A percentile compares a stretch with the other conserved stretches of the same genome.
Evolutionary conservation across 2,888 invertebrate species (phyloP).

Genomic region (Sialis lutaria): DNA sequence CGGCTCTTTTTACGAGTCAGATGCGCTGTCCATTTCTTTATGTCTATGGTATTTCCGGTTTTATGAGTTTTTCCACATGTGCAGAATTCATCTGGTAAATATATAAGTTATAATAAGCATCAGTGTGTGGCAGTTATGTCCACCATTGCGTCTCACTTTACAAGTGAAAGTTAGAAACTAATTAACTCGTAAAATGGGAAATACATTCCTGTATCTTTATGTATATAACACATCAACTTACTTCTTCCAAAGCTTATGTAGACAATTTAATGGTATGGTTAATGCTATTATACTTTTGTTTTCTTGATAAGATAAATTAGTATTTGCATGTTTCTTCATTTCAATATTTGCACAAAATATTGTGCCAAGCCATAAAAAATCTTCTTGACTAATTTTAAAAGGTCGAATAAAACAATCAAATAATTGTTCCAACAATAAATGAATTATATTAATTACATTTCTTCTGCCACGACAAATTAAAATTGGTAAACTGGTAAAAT

Average conservation of each 20-base stretch:
- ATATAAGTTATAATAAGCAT: no score
- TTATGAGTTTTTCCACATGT: no score
- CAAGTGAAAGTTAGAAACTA: no score
- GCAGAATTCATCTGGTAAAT: no score
- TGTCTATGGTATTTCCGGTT: no score
- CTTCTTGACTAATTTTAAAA: conserved; percentile 21
- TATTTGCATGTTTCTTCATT: background rate
- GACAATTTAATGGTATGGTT: conserved; percentile 2
- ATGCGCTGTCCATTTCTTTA: no score
- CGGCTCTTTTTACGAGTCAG: no score
- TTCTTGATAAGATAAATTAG: conserved; percentile 2
- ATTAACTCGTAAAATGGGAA: no score
- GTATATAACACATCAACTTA: conserved; percentile 3
- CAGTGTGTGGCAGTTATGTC: no score
- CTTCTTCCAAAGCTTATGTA: conserved; percentile 8
- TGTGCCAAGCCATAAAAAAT: conserved; percentile 9
- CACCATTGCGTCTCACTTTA: no score
- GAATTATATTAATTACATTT: conserved; percentile 23
- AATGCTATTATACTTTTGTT: conserved; percentile 2
- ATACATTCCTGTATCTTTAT: background rate
- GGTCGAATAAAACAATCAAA: conserved; percentile 32
- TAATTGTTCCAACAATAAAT: conserved; percentile 22
- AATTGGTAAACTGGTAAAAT: conserved; percentile 26
- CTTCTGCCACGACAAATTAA: conserved; percentile 29
- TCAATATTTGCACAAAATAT: conserved; percentile 3